Percentiles rank a stretch among this genome's conserved stretches.
phyloP scores from a whole-genome alignment of 2,888 invertebrate genomes.

The Drosophila flavopinicola region DNA sequence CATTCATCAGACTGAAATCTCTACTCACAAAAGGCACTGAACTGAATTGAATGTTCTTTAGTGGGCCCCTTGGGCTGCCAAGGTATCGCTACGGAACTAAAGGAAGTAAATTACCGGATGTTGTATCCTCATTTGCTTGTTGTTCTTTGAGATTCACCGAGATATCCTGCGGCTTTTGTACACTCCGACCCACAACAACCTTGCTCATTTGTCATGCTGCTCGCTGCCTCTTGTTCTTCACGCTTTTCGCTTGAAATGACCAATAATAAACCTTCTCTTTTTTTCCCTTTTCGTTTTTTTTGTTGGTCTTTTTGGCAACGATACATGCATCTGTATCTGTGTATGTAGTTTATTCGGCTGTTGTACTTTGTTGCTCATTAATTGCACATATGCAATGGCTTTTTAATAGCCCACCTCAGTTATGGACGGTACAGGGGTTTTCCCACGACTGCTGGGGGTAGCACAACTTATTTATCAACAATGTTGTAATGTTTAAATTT shows the following conservation, averaged over 20 bases:
- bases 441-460: conserved; percentile 62
- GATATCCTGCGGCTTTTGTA: conserved; percentile 75
- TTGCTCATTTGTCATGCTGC: conserved; percentile 63
- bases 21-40: conserved; percentile 59
- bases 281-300: background rate
- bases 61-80: conserved; percentile 32
- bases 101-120: conserved; percentile 84
- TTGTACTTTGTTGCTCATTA: conserved; percentile 69
- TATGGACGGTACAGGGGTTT: conserved; percentile 29
- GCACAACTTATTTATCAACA: conserved; percentile 26
- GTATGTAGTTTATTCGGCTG: conserved; percentile 1
- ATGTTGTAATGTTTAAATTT: conserved; percentile 27
- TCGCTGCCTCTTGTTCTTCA: conserved; percentile 23
- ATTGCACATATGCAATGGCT: conserved; percentile 73
- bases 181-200: conserved; percentile 46
- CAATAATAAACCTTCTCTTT: conserved; percentile 37
- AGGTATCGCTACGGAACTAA: conserved; percentile 76
- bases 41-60: conserved; percentile 46
- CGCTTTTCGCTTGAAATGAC: conserved; percentile 64
- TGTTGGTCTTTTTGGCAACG: conserved; percentile 52
- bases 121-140: conserved; percentile 81
- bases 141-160: conserved; percentile 68
- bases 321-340: background rate
- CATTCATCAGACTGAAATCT: conserved; percentile 76
- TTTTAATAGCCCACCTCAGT: conserved; percentile 63